These are phyloP conservation scores for Porites divaricata DNA, from an alignment of 92 coral and sea anemone species.

Conservation along the genomic window DNA sequence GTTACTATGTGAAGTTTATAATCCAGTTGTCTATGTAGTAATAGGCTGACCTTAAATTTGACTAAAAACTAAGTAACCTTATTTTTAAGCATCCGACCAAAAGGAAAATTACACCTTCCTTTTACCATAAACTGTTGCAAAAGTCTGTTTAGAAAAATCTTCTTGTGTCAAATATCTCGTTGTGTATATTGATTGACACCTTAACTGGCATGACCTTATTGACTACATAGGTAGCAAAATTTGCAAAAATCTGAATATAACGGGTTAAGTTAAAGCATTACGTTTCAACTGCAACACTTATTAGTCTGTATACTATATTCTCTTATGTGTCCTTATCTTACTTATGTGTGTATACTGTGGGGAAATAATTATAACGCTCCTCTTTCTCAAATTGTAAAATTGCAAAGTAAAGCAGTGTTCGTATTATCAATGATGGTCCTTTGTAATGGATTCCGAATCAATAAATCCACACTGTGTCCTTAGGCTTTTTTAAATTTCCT, in stretches of 20 bases:
- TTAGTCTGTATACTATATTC: background rate
- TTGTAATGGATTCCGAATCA: too few relatives aligned
- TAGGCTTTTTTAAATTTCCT: too few relatives aligned
- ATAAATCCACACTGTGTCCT: too few relatives aligned
- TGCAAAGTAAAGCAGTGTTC: background rate
- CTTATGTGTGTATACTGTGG: background rate
- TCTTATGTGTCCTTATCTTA: background rate
- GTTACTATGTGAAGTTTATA: background rate
- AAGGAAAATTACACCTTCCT: background rate
- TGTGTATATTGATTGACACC: background rate
- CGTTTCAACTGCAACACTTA: slow-evolving; percentile 6
- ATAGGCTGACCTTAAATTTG: background rate
- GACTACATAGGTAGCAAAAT: too few relatives aligned
- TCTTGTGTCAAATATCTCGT: background rate
- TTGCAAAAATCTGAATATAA: background rate
- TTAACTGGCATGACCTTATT: background rate
- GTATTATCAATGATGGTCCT: too few relatives aligned
- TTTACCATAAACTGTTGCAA: background rate
- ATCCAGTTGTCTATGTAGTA: slow-evolving; percentile 18
- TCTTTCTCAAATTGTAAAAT: background rate
- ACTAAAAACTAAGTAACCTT: slow-evolving; percentile 1
- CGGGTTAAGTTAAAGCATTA: background rate
- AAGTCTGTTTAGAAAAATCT: background rate
- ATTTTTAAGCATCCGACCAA: background rate
- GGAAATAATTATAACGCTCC: slow-evolving; percentile 7